phyloP scores from a whole-genome alignment of 92 coral and sea anemone species.

The Actinernus sp. region DNA sequence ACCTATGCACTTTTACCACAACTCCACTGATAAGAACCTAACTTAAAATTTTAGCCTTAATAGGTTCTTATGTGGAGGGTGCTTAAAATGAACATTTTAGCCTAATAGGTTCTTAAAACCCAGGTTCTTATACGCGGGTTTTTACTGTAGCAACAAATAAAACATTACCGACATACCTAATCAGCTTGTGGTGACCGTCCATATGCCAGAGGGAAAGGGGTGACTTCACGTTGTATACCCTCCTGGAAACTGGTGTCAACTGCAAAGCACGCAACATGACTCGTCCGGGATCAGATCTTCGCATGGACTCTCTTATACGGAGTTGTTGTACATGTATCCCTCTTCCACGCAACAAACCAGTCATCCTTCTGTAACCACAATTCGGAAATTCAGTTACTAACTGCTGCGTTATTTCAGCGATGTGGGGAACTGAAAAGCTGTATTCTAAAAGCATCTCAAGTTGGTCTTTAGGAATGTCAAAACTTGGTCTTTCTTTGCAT shows the following conservation, averaged over 20 bases:
- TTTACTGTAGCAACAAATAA: no score
- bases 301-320: slow-evolving; percentile 66
- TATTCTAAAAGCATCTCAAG: slow-evolving; percentile 56
- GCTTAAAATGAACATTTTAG: no score
- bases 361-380: slow-evolving; percentile 78
- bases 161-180: no score
- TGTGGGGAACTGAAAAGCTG: slow-evolving; percentile 49
- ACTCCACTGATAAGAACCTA: no score
- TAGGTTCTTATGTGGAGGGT: no score
- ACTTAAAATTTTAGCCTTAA: no score
- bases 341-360: slow-evolving; percentile 60
- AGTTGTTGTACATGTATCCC: slow-evolving; percentile 53
- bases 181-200: no score
- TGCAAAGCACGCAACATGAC: slow-evolving; percentile 59
- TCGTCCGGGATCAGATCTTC: slow-evolving; percentile 69
- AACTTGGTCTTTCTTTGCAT: slow-evolving; percentile 49
- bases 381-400: slow-evolving; percentile 66
- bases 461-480: slow-evolving; percentile 54
- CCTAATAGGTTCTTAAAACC: no score
- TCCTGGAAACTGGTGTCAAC: slow-evolving; percentile 54
- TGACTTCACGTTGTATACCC: slow-evolving; percentile 50
- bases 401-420: slow-evolving; percentile 39
- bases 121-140: no score
- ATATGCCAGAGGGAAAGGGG: slow-evolving; percentile 77
- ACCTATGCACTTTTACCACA: no score